A percentile compares a stretch with the other conserved stretches of the same genome.
Evolutionary conservation across 1,140 invertebrate species (phyloP).

Genomic region (Sminthurinus signatus): DNA sequence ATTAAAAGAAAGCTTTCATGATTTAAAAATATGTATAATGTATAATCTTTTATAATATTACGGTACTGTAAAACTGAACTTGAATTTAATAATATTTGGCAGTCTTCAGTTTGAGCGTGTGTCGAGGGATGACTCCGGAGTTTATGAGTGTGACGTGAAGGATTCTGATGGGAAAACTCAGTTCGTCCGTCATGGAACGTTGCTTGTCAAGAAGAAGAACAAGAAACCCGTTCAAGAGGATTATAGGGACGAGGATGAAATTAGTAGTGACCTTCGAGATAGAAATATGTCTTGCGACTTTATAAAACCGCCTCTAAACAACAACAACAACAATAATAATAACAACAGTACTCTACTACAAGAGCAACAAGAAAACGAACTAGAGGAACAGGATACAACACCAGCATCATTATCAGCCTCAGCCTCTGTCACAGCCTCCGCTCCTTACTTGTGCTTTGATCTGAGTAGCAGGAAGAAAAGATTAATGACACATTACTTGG

Average conservation of each 20-base stretch:
- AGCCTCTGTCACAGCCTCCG: too few relatives aligned
- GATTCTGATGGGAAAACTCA: background rate
- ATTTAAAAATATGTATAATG: too few relatives aligned
- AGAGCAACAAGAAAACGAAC: background rate
- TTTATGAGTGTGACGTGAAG: constrained; percentile 17
- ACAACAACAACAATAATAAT: constrained; percentile 2
- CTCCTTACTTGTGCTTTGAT: constrained; percentile 36
- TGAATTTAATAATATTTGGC: too few relatives aligned
- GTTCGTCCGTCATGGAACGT: background rate
- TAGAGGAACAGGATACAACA: background rate
- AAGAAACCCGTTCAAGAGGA: background rate
- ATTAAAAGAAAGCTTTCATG: too few relatives aligned
- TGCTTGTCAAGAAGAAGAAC: background rate
- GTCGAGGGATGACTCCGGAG: background rate
- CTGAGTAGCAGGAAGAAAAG: constrained; percentile 12
- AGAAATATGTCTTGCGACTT: background rate
- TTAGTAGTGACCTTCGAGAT: background rate
- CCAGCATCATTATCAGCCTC: too few relatives aligned
- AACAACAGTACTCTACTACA: background rate
- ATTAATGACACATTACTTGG: constrained; percentile 30
- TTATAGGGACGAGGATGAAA: background rate
- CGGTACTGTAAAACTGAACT: too few relatives aligned
- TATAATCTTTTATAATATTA: too few relatives aligned
- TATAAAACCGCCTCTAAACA: background rate
- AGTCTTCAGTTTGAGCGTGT: constrained; percentile 10